Percentiles rank a stretch among this genome's conserved stretches.
Evolutionary conservation across 2,888 invertebrate genomes (phyloP).

Genomic region (Drosophila barbarae): DNA sequence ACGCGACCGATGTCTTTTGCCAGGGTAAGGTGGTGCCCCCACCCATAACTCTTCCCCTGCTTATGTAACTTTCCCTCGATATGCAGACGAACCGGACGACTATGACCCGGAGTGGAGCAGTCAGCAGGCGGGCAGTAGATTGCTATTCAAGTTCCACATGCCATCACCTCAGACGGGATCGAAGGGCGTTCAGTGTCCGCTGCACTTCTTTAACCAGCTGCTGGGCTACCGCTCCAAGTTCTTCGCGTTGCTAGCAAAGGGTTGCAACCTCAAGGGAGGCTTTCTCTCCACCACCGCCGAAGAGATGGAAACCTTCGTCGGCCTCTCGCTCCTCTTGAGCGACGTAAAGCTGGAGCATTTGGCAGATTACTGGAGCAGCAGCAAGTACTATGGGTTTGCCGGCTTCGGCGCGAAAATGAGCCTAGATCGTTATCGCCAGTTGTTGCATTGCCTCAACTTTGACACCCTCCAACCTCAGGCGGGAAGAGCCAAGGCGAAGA

Average conservation of each 20-base stretch:
- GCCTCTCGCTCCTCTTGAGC: slow-evolving; percentile 56
- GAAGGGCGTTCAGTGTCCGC: slow-evolving; percentile 31
- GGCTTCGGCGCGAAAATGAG: slow-evolving; percentile 58
- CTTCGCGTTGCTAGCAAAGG: slow-evolving; percentile 47
- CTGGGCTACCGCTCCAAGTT: slow-evolving; percentile 50
- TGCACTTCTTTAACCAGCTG: slow-evolving; percentile 55
- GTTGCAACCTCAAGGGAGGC: slow-evolving; percentile 39
- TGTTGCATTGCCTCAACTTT: slow-evolving; percentile 55
- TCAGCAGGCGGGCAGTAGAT: slow-evolving; percentile 40
- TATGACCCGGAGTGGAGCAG: slow-evolving; percentile 64
- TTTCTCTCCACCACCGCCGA: slow-evolving; percentile 27
- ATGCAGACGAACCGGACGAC: slow-evolving; percentile 49
- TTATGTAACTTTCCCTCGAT: slow-evolving; percentile 5
- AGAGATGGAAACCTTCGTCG: slow-evolving; percentile 62
- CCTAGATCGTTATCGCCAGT: slow-evolving; percentile 47
- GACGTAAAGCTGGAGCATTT: slow-evolving; percentile 53
- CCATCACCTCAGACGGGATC: slow-evolving; percentile 40
- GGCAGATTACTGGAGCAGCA: slow-evolving; percentile 58
- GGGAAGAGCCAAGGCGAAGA: slow-evolving; percentile 18
- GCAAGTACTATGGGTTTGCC: slow-evolving; percentile 48
- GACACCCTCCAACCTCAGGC: slow-evolving; percentile 25
- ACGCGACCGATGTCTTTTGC: slow-evolving; percentile 52
- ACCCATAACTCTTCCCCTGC: background rate
- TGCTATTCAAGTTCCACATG: slow-evolving; percentile 54
- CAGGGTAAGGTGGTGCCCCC: slow-evolving; percentile 48